These are phyloP conservation scores for Cantharis lateralis DNA, from an alignment of 2,888 invertebrate genomes.

Conservation along the genomic window DNA sequence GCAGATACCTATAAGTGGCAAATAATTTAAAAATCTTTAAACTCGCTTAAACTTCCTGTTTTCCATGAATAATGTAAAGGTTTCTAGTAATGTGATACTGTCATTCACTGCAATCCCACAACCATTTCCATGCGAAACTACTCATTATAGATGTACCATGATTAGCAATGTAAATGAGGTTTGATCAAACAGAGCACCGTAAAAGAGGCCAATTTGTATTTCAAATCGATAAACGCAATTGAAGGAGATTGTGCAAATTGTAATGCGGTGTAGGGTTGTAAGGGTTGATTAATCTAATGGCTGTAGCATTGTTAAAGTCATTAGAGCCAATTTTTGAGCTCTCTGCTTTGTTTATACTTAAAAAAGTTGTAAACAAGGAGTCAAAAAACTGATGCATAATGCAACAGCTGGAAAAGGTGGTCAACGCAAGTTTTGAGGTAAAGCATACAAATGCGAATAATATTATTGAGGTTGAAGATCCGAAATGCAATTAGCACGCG, in stretches of 20 bases:
- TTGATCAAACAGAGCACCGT: slow-evolving; percentile 13
- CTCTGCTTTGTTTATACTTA: background rate
- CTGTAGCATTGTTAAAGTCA: background rate
- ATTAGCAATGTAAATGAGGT: slow-evolving; percentile 16
- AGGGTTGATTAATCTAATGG: slow-evolving; percentile 1
- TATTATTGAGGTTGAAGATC: slow-evolving; percentile 6
- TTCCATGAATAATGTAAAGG: slow-evolving; percentile 3
- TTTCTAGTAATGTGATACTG: slow-evolving; percentile 2
- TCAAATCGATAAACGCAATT: slow-evolving; percentile 13
- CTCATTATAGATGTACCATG: slow-evolving; percentile 6
- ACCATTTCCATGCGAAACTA: slow-evolving; percentile 12
- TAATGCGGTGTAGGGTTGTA: slow-evolving; percentile 1
- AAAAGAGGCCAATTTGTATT: slow-evolving; percentile 16
- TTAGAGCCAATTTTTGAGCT: background rate
- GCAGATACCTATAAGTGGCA: background rate
- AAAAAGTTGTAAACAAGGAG: background rate
- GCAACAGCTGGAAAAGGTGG: background rate
- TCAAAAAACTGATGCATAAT: background rate
- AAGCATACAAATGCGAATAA: slow-evolving; percentile 15
- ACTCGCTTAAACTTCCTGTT: background rate
- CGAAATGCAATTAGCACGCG: slow-evolving; percentile 38
- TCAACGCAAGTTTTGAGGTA: background rate
- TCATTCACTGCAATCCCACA: slow-evolving; percentile 5
- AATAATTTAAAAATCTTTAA: background rate
- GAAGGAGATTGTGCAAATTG: slow-evolving; percentile 9